Conservation (phyloP, 2,797 vertebrate genomes). For the Pseudochirops corinnae region DNA sequence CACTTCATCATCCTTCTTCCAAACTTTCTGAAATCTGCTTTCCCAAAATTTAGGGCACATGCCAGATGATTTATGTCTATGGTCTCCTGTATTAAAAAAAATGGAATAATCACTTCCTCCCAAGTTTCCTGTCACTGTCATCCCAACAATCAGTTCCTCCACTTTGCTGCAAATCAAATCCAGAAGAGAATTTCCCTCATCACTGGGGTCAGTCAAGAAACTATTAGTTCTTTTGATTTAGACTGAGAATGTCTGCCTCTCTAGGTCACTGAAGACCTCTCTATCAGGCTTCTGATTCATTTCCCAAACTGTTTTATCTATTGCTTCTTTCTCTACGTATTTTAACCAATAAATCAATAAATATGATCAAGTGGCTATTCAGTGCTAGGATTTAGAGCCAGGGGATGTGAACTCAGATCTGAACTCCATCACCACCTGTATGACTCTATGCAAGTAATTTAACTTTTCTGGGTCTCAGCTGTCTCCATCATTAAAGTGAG, state of each 20-base stretch:
- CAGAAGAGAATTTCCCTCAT: not conserved
- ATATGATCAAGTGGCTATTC: not conserved
- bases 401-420: not conserved
- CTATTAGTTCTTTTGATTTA: not conserved
- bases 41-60: not conserved
- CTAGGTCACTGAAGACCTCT: not conserved
- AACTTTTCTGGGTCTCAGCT: not conserved
- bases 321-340: not conserved
- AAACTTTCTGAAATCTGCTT: not conserved
- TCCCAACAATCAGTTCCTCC: not conserved
- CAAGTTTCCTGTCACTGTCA: not conserved
- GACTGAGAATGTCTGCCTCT: not conserved
- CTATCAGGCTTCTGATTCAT: not conserved
- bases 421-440: not conserved
- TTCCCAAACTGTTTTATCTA: not conserved
- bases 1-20: not conserved
- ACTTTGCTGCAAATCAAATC: not conserved
- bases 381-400: not conserved
- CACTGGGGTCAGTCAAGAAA: not conserved
- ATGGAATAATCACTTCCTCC: not conserved
- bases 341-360: not conserved
- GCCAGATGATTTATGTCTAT: not conserved
- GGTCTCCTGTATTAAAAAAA: not conserved
- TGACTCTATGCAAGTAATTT: not conserved
- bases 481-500: not conserved